Evolutionary conservation across 2,888 invertebrate genomes (phyloP), one percentile per base, ranked within the genome.

Genomic region (Leptinotarsa rubiginosa): DNA sequence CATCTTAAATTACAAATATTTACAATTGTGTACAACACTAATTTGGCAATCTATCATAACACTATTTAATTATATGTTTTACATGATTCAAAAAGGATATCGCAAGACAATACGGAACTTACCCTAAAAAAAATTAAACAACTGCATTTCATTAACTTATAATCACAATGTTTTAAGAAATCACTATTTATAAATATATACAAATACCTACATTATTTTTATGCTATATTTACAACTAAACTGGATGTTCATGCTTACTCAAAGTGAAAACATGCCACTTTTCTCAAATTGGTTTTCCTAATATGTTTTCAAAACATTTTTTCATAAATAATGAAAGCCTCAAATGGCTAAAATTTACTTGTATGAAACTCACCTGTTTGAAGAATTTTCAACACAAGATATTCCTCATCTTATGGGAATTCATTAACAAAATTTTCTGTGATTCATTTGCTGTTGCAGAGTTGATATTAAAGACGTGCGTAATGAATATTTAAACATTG

Each of bases 11-110:
- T 56, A 56, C 20, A 80, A 66, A 78, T 83, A 84, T 84, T 76
- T 83, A 84, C 83, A 84, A 76, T 80, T 84, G 81, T 84, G 62
- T 62, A 84, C 84, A 83, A 77, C 72, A 79, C 81, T 84, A 84
- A 82, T 84, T 84, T 84, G 84, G 84, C 84, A 82, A 81, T 31
- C 31, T n/a, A 62, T 56, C 56, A 13, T 25, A 56, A 52, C 12
- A 18, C 15, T 56, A 41, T 31, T 62, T 2, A 5, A 31, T 41
- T 16, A 62, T 10, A 62, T 18, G 31, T 62, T 25, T 15, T 62
- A 41, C 62, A 62, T 41, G 15, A 62, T 25, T 31, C 15, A 62
- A 62, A 25, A 15, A 31, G n/a, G n/a, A 62, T 31, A 41, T 41
- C 62, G 31, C 22, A 13, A 15, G 31, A 31, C 41, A 62, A 62